phyloP scores from a whole-genome alignment of 2,797 vertebrate genomes.

The Enteromius afrohamiltoni region DNA sequence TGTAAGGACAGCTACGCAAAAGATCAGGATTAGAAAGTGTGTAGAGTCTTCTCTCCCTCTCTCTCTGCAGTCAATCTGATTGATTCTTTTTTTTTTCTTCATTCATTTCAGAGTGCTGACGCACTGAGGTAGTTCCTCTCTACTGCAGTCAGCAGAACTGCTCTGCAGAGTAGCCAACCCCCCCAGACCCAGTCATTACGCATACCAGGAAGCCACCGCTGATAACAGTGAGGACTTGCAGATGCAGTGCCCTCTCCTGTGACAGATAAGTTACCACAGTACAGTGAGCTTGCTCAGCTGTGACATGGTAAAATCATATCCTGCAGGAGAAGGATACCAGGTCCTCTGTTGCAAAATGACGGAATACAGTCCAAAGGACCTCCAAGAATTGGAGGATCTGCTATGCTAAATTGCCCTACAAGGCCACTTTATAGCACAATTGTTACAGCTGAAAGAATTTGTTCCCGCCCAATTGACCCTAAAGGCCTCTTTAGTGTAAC shows the following conservation, averaged over 20 bases:
- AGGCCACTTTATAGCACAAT: conserved; percentile 45
- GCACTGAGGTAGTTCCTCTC: conserved; percentile 79
- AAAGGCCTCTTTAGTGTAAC: conserved; percentile 37
- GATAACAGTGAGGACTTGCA: conserved; percentile 60
- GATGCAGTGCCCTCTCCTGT: conserved; percentile 45
- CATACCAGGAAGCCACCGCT: conserved; percentile 69
- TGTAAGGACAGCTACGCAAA: conserved; percentile 65
- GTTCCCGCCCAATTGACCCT: conserved; percentile 34
- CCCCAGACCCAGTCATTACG: conserved; percentile 75
- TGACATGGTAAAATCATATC: conserved; percentile 15
- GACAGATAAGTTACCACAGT: conserved; percentile 28
- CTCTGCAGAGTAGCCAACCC: conserved; percentile 77
- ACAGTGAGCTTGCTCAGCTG: conserved; percentile 2
- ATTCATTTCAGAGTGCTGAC: conserved; percentile 90
- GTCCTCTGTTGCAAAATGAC: conserved; percentile 10
- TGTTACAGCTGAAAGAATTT: conserved; percentile 42
- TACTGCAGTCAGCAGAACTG: conserved; percentile 87
- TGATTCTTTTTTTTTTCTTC: conserved; percentile 79
- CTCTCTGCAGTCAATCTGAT: conserved; percentile 79
- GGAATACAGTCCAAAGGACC: neutral
- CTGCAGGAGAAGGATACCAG: neutral
- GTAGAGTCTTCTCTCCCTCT: conserved; percentile 45
- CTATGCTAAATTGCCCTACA: conserved; percentile 19
- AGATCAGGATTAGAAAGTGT: conserved; percentile 68
- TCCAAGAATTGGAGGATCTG: conserved; percentile 43